Evolutionary conservation across 2,797 vertebrate species (phyloP), one percentile per base, ranked within the genome.

Genomic region (Pogoniulus pusillus): DNA sequence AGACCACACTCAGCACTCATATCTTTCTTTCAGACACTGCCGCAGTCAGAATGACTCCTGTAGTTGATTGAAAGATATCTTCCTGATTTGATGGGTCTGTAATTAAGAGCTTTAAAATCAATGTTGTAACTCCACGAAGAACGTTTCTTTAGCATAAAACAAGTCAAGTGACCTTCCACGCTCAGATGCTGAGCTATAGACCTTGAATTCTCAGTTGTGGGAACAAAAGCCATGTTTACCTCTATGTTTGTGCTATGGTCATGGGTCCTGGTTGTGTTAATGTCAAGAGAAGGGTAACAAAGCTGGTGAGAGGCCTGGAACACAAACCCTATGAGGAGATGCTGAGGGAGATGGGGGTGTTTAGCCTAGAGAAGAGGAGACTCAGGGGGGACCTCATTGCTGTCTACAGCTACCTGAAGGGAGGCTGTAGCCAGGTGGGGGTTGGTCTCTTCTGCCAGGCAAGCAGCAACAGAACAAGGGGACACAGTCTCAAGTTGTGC

Each of bases 81-180:
- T 94, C 49, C 74, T 60, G 45, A 23, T 49, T 66, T 37, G 53
- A 73, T 1, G 2, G 35, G 35, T 87, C 75, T 95, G 54, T 95
- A 95, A 94, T 96, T 94, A 94, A 87, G 35, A 94, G 54, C 85
- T 91, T 92, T 85, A 79, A 78, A 85, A 87, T 81, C 80, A 45
- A 29, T 89, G 87, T 85, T 87, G 92, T 82, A 92, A 91, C 80
- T 71, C 60, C 60, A 15, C 4, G 54, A 89, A 60, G 71, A 77
- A 87, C 1, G 1, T 85, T 82, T 85, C 63, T 87, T 53, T 83
- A 49, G 71, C 37, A 8, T 57, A 70, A 66, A 89, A 83, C 18
- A 11, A 34, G 64, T 20, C 29, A 73, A 57, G 68, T 64, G 35
- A 79, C n/a, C 60, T 89, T 34, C 66, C 45, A 17, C 15, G 89